phyloP scores from a whole-genome alignment of 1,140 invertebrate species.

The Mycetomoellerius zeteki region DNA sequence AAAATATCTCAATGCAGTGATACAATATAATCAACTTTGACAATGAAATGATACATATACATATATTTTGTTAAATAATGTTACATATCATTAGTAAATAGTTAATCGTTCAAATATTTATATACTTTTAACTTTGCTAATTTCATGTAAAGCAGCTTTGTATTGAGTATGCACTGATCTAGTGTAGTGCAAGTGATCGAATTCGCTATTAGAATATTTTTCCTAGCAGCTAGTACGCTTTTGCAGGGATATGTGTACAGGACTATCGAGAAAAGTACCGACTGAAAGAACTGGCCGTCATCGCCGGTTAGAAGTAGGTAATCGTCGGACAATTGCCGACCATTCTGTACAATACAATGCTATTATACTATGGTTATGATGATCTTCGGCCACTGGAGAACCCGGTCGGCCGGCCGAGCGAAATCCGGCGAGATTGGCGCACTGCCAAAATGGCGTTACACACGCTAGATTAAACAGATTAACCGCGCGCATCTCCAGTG shows the following conservation, averaged over 20 bases:
- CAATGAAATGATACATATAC: no score
- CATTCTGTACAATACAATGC: slow-evolving; percentile 10
- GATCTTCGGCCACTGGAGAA: slow-evolving; percentile 38
- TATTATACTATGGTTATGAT: slow-evolving; percentile 47
- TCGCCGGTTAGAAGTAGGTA: slow-evolving; percentile 7
- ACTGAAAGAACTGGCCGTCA: slow-evolving; percentile 3
- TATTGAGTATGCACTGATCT: no score
- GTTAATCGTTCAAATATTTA: no score
- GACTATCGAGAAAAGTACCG: neutral
- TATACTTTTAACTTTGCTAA: no score
- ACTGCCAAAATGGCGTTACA: slow-evolving; percentile 59
- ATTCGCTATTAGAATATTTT: no score
- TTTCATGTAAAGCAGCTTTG: no score
- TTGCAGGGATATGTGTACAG: neutral
- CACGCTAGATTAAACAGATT: slow-evolving; percentile 71
- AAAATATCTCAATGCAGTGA: no score
- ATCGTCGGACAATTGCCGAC: slow-evolving; percentile 47
- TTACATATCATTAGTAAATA: no score
- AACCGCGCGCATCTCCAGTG: slow-evolving; percentile 60
- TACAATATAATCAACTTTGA: no score
- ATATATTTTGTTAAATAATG: no score
- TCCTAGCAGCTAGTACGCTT: no score
- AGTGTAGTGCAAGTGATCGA: no score
- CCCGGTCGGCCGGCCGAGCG: neutral
- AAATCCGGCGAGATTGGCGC: slow-evolving; percentile 42